Conservation (phyloP, 1,140 invertebrate genomes). For the Schlechtendalia chinensis region DNA sequence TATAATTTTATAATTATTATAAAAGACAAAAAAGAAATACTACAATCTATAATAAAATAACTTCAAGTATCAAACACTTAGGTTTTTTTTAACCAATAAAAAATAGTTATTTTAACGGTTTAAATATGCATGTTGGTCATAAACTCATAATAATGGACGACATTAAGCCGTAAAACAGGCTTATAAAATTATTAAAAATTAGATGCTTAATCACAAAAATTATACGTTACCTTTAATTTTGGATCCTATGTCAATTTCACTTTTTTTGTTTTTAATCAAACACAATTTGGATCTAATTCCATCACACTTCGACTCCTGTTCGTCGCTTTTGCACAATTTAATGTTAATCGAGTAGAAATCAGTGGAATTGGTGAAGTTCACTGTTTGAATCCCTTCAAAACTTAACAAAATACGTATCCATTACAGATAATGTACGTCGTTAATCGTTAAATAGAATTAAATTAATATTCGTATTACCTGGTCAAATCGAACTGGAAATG, state of each 20-base stretch:
- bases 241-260: neutral
- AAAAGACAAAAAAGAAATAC: too few species aligned
- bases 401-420: neutral
- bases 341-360: neutral
- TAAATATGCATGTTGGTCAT: neutral
- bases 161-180: neutral
- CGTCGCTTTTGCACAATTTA: neutral
- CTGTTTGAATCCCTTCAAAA: neutral
- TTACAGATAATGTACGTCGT: neutral
- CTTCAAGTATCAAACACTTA: too few species aligned
- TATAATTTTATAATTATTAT: too few species aligned
- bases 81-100: neutral
- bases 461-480: neutral
- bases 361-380: neutral
- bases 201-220: neutral
- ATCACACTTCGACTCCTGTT: neutral
- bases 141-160: neutral
- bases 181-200: neutral
- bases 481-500: neutral
- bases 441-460: neutral
- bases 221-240: slow-evolving; percentile 23
- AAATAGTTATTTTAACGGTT: neutral
- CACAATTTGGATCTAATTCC: slow-evolving; percentile 2
- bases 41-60: too few species aligned
- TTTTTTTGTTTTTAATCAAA: slow-evolving; percentile 10